Evolutionary conservation across 2,888 invertebrate genomes (phyloP), one percentile per base, ranked within the genome.

Genomic region (Caenorhabditis angaria): DNA sequence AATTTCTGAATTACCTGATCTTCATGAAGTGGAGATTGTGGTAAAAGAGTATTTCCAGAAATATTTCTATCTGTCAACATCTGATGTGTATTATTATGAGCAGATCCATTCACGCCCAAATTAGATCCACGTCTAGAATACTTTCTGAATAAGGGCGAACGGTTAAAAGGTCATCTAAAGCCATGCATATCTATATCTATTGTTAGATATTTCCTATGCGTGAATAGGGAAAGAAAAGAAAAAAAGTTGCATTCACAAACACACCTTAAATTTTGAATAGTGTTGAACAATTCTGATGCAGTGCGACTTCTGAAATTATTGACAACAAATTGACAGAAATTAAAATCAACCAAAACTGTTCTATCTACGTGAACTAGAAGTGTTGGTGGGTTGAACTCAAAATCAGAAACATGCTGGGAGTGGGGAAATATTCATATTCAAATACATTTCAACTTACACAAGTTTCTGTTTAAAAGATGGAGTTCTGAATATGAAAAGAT

Each of bases 11-110:
- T 41, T 6, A 70, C 75, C 61, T 79, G 76, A 55, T 79, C 82
- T 20, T 85, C 83, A 55, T 85, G 85, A 24, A 85, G 78, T 5
- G 85, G 85, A 12, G 81, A 81, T 58, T 81, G 84, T 27, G 83
- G 79, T 55, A 85, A 65, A 8, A 85, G 74, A 8, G 84, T 84
- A 55, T 83, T 83, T 35, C 86, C 86, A 32, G 80, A 80, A 57
- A 86, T 81, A 50, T 81, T 82, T 41, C 84, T 69, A 60, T 82
- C 83, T 1, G 81, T 83, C 57, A 86, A 62, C 60, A 80, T 47
- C 18, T 65, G 65, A 2, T 72, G 25, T 55, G 55, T 5, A 41
- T 14, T 41, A 41, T 41, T 41, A 14, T 41, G 41, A 3, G 41
- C 6, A 12, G 18, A 6, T 41, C 41, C 41, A 14, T 41, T 41